phyloP scores from a whole-genome alignment of 2,797 vertebrate species.

The Myotis vivesi region DNA sequence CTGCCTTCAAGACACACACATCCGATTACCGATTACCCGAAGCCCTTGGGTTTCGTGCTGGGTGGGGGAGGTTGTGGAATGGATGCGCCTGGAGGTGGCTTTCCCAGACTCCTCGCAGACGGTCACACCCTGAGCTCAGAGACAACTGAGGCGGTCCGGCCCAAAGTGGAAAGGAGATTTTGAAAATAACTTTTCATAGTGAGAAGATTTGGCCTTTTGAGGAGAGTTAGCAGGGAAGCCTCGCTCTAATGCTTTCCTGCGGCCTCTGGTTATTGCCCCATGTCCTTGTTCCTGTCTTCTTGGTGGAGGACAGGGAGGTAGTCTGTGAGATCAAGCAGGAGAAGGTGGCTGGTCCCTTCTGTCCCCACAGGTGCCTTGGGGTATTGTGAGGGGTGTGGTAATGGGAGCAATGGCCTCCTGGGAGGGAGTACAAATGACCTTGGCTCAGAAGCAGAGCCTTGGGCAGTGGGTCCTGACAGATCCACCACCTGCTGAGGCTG shows the following conservation, averaged over 20 bases:
- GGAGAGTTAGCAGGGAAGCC: neutral
- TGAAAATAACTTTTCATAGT: slow-evolving; percentile 14
- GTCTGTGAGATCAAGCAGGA: neutral
- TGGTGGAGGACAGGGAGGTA: neutral
- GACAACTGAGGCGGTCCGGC: neutral
- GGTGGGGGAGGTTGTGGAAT: neutral
- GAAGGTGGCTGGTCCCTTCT: neutral
- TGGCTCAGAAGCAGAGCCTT: neutral
- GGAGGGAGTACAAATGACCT: neutral
- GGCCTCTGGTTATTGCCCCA: neutral
- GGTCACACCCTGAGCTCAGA: neutral
- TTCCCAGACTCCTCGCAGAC: neutral
- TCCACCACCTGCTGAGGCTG: neutral
- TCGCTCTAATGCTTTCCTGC: neutral
- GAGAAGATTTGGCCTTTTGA: neutral
- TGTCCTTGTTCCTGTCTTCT: neutral
- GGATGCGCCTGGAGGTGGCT: neutral
- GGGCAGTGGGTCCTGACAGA: neutral
- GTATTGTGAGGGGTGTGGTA: neutral
- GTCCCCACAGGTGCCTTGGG: neutral
- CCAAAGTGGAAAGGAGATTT: neutral
- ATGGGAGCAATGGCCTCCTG: neutral
- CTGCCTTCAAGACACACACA: neutral
- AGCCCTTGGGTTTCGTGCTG: neutral
- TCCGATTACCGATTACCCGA: neutral